Base-by-base conservation (phyloP, 2,797 vertebrate genomes). In the Poeciliopsis paucimaculata region DNA sequence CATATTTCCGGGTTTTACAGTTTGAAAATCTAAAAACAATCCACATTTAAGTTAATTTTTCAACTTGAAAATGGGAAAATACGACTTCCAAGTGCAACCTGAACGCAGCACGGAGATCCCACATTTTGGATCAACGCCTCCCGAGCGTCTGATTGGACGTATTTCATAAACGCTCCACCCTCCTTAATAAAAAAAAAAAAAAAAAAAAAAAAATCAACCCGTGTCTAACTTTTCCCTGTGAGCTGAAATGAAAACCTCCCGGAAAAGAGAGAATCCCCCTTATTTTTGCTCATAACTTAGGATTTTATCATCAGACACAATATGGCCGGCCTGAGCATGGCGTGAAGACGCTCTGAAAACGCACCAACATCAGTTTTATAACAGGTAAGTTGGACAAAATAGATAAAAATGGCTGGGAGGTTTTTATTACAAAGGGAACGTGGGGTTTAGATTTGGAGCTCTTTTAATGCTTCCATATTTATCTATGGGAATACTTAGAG, bases 171-270 rank as follows among this genome's bases (percentile, higher is more conserved):
- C 4, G 46, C 45, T 86, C 81, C 91, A 5, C 90, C 90, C 60
- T 77, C 80, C 34, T 9, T 41, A n/a, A 70, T 20, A 36, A 9
- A 62, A 23, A 31, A 66, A 39, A 68, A 20, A 9, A 62, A 23
- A 31, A 66, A 39, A 68, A 20, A 71, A 76, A 39, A 45, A 15
- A 47, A 15, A 47, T 73, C 85, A 78, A 26, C 86, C 90, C 75
- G 68, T 79, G 80, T 79, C 86, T 68, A 88, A 90, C 86, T 91
- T 90, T 85, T 72, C 57, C 73, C 73, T 18, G 66, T 79, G 83
- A 90, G 86, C 88, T 91, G 88, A 80, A 91, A 93, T 92, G 90
- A 92, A 93, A 93, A 92, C 77, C 89, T 91, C 60, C 71, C 82
- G 87, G 49, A 87, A 84, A 84, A 89, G 74, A 86, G 72, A 81